These are phyloP conservation scores for Nomada goodeniana DNA, from an alignment of 2,888 invertebrate genomes.

Conservation along the genomic window DNA sequence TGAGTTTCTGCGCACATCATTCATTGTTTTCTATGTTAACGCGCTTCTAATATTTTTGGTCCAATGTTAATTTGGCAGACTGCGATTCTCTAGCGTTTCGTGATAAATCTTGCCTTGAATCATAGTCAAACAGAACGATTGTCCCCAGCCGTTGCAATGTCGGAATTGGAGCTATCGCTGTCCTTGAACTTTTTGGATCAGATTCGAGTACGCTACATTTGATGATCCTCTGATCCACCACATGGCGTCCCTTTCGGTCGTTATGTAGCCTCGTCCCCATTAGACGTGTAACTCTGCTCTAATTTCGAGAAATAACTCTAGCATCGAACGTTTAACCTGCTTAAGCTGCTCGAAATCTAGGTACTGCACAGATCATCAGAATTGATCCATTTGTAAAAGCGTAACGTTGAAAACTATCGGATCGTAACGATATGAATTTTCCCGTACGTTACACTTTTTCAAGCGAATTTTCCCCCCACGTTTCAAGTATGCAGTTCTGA, in stretches of 20 bases:
- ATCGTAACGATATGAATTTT: not conserved
- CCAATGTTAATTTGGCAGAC: not conserved
- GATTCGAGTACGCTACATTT: constrained; percentile 10
- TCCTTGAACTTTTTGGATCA: constrained; percentile 35
- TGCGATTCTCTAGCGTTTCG: too few relatives aligned
- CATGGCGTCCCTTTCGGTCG: constrained; percentile 24
- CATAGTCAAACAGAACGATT: not conserved
- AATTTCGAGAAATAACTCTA: constrained; percentile 35
- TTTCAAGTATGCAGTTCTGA: too few relatives aligned
- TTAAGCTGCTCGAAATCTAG: not conserved
- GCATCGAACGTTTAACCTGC: constrained; percentile 15
- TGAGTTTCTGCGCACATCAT: too few relatives aligned
- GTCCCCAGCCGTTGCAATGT: not conserved
- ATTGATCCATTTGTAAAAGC: not conserved
- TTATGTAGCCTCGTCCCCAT: constrained; percentile 26
- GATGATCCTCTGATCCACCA: constrained; percentile 16
- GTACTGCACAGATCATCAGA: too few relatives aligned
- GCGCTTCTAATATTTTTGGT: too few relatives aligned
- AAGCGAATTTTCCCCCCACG: too few relatives aligned
- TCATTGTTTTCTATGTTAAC: too few relatives aligned
- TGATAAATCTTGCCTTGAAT: not conserved
- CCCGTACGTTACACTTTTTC: too few relatives aligned
- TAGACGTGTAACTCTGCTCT: constrained; percentile 6
- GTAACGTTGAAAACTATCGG: not conserved
- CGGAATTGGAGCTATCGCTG: constrained; percentile 33